Evolutionary conservation across 1,140 invertebrate genomes (phyloP).

Genomic region (Nymphalis io): DNA sequence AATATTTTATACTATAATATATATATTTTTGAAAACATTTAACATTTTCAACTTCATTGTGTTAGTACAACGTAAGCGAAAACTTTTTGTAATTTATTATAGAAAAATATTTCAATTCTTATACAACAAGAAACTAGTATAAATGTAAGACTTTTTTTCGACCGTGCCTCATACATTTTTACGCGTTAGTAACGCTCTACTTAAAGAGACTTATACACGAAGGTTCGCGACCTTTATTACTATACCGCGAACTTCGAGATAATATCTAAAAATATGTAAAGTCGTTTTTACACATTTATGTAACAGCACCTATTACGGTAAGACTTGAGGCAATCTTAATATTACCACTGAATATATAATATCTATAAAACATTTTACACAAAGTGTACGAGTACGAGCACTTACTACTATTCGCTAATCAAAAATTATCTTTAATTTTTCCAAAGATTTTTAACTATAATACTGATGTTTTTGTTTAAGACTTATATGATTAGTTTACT

Average conservation of each 20-base stretch:
- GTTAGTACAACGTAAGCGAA: neutral
- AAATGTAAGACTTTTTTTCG: constrained; percentile 9
- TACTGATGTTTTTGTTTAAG: too few relatives aligned
- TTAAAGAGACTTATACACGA: constrained; percentile 32
- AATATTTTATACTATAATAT: too few relatives aligned
- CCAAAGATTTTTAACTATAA: too few relatives aligned
- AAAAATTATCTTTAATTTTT: too few relatives aligned
- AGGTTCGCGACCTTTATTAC: constrained; percentile 29
- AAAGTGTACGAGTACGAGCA: neutral
- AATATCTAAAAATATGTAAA: constrained; percentile 36
- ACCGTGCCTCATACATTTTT: constrained; percentile 27
- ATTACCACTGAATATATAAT: constrained; percentile 4
- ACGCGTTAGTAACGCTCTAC: constrained; percentile 33
- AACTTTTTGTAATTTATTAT: neutral
- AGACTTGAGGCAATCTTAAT: constrained; percentile 15
- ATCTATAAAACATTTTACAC: neutral
- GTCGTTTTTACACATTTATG: constrained; percentile 22
- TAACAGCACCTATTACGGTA: constrained; percentile 22
- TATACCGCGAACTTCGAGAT: constrained; percentile 33
- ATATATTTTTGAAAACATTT: too few relatives aligned
- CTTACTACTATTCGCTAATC: neutral
- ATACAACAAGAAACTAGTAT: constrained; percentile 3
- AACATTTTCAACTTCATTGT: too few relatives aligned
- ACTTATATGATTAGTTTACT: too few relatives aligned
- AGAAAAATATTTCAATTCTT: neutral